Base-by-base conservation (phyloP, 2,797 vertebrate genomes). In the Pantherophis alleghaniensis region DNA sequence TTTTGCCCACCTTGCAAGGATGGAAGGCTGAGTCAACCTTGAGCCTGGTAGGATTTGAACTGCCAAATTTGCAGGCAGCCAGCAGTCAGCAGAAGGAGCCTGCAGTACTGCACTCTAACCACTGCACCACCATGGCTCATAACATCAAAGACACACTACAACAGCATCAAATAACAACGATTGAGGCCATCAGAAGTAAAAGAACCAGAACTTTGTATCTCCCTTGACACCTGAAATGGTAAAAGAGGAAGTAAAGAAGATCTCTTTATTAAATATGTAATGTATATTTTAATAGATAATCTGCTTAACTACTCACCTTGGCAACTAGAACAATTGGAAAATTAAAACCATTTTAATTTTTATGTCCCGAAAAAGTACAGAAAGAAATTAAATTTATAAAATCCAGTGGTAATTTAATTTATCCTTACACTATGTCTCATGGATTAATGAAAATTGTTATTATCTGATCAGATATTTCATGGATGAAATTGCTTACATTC, bases 371-470 rank as follows among this genome's bases (percentile, higher is more conserved):
- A 94, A 89, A 94, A 66, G 53, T 51, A 57, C 0, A 87, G 61
- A n/a, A 92, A 28, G 24, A 95, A 79, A 94, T 92, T 94, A 90
- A 96, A 88, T 56, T 28, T 9, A n/a, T 57, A 87, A 92, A 90
- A 93, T 86, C 93, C 57, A 91, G n/a, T 5, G 89, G 5, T 1
- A 1, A 7, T 51, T 69, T 90, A 47, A 87, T 79, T 94, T 20
- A 18, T 7, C n/a, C 53, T 55, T 89, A 16, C 6, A 86, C 26
- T n/a, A 7, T 56, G 1, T 51, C 26, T 87, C 13, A 55, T 14
- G 14, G 53, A 51, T 53, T 87, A 47, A 26, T n/a, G 24, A 26
- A 55, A 87, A 87, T 7, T 87, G 42, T 86, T 51, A 87, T 87
- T 74, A 37, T 74, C 14, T 74, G n/a, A 37, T 37, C 66, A 74